phyloP scores from a whole-genome alignment of 2,888 invertebrate species.

The Eupithecia dodoneata region DNA sequence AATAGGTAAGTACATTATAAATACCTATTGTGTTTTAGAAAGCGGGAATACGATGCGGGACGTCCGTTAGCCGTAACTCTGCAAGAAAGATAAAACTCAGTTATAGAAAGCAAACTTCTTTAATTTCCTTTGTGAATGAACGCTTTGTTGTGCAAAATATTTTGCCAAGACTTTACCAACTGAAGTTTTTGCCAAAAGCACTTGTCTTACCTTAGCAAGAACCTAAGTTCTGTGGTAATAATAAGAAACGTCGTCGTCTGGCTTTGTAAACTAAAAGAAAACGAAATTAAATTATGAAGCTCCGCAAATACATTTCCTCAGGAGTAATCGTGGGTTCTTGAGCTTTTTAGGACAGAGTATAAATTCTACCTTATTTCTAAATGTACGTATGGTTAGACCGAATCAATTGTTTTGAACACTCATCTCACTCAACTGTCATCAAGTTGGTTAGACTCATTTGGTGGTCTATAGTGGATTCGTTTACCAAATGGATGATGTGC shows the following conservation, averaged over 20 bases:
- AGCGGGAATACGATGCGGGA: not conserved
- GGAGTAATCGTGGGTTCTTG: not conserved
- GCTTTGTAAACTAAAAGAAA: conserved; percentile 9
- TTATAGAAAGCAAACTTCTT: conserved; percentile 49
- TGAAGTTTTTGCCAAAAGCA: conserved; percentile 20
- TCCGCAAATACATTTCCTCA: not conserved
- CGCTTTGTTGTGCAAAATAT: conserved; percentile 51
- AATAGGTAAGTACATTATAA: not conserved
- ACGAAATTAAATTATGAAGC: not conserved
- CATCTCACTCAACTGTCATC: not conserved
- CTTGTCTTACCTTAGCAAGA: conserved; percentile 1
- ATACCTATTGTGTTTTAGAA: not conserved
- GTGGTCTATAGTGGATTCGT: not conserved
- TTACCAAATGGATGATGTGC: not conserved
- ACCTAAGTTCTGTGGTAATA: not conserved
- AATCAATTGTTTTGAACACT: not conserved
- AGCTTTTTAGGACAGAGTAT: not conserved
- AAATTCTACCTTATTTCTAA: not conserved
- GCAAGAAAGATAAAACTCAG: conserved; percentile 20
- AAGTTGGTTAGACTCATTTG: not conserved
- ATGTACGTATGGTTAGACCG: not conserved
- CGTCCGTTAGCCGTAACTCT: conserved; percentile 1
- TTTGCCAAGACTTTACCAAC: conserved; percentile 38
- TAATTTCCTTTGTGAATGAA: conserved; percentile 54
- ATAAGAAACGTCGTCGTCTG: not conserved